A percentile compares a stretch with the other conserved stretches of the same genome.
phyloP scores from a whole-genome alignment of 2,888 invertebrate genomes.

The Dryomyza anilis region DNA sequence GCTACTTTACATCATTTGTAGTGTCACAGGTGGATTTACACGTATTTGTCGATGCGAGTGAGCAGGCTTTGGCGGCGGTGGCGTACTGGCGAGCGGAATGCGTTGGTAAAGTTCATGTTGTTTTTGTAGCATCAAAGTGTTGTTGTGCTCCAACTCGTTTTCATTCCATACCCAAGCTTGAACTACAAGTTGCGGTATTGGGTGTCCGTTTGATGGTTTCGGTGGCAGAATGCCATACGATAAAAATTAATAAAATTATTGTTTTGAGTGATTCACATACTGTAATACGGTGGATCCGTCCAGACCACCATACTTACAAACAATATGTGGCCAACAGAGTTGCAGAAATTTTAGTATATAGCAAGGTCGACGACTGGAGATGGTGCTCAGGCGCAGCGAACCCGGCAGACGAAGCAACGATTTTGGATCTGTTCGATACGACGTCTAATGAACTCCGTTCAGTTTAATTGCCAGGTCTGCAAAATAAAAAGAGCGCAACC shows the following conservation, averaged over 20 bases:
- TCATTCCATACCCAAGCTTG: not conserved
- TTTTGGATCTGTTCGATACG: too few relatives aligned
- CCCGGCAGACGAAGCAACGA: not conserved
- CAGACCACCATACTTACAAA: conserved; percentile 1
- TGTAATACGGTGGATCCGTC: conserved; percentile 6
- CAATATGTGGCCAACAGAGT: conserved; percentile 15
- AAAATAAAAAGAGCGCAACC: too few relatives aligned
- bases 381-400: conserved; percentile 1
- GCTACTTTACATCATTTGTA: conserved; percentile 6
- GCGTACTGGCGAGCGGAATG: not conserved
- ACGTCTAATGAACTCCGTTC: too few relatives aligned
- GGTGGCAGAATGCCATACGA: not conserved
- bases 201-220: not conserved
- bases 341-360: conserved; percentile 17
- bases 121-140: not conserved
- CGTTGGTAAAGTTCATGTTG: not conserved
- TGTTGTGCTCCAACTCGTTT: too few relatives aligned
- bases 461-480: too few relatives aligned
- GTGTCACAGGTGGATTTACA: conserved; percentile 26
- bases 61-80: conserved; percentile 16
- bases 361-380: conserved; percentile 6
- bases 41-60: conserved; percentile 20
- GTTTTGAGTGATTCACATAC: conserved; percentile 41
- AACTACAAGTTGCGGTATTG: conserved; percentile 1
- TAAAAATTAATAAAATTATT: not conserved